These are phyloP conservation scores for Thalassophryne amazonica DNA, from an alignment of 2,797 vertebrate genomes.

Conservation along the genomic window DNA sequence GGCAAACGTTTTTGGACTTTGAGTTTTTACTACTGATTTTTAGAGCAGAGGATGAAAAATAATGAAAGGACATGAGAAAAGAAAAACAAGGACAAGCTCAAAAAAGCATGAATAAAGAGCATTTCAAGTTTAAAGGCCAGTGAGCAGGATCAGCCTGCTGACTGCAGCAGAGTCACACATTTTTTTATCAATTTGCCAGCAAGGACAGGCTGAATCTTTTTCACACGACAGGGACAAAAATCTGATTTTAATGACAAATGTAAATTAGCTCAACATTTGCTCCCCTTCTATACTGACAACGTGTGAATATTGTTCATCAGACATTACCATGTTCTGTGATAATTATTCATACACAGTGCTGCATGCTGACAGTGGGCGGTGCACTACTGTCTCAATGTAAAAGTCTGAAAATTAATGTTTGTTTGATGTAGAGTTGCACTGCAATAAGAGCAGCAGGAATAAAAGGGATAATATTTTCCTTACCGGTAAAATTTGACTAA, in stretches of 20 bases:
- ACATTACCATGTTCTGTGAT: background rate
- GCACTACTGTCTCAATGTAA: background rate
- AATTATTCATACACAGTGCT: background rate
- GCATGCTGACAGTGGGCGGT: background rate
- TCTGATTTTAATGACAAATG: too few species aligned
- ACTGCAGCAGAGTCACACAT: background rate
- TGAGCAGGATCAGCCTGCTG: background rate
- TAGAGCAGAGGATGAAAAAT: background rate
- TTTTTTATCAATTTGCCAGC: too few species aligned
- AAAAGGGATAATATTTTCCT: too few species aligned
- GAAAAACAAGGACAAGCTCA: background rate
- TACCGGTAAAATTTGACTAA: too few species aligned
- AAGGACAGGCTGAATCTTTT: background rate
- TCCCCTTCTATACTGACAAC: background rate
- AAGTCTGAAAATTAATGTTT: background rate
- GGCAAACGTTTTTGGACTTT: slow-evolving; percentile 25
- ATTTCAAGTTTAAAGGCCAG: background rate
- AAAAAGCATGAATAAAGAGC: background rate
- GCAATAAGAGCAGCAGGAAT: too few species aligned
- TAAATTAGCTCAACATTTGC: background rate
- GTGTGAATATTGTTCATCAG: background rate
- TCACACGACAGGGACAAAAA: too few species aligned
- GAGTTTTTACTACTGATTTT: slow-evolving; percentile 25
- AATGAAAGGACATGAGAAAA: background rate
- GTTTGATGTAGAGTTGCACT: too few species aligned